Percentiles rank a stretch among this genome's conserved stretches.
phyloP scores from a whole-genome alignment of 2,888 invertebrate species.

The Antheraea assamensis region DNA sequence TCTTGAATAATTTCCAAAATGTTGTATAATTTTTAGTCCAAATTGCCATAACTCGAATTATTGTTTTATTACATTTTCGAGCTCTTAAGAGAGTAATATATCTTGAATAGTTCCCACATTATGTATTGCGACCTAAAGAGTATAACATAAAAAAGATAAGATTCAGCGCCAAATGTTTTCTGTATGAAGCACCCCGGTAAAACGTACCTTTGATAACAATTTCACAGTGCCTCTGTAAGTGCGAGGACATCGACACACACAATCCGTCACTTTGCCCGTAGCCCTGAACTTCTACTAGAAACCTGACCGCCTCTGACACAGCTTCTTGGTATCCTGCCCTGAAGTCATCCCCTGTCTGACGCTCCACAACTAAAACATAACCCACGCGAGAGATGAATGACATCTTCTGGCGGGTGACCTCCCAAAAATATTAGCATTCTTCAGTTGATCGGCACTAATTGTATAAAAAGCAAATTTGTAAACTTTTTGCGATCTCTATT shows the following conservation, averaged over 20 bases:
- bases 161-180: not conserved
- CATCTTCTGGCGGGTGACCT: slow-evolving; percentile 57
- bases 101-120: not conserved
- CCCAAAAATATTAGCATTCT: slow-evolving; percentile 60
- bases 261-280: slow-evolving; percentile 90
- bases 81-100: not conserved
- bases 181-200: not conserved
- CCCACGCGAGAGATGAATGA: slow-evolving; percentile 52
- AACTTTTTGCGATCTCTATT: slow-evolving; percentile 29
- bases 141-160: not conserved
- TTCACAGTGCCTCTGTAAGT: slow-evolving; percentile 93
- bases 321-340: slow-evolving; percentile 95
- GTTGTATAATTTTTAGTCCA: not conserved
- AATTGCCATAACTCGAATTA: not conserved
- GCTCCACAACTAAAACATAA: slow-evolving; percentile 69
- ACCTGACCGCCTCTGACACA: slow-evolving; percentile 93
- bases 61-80: not conserved
- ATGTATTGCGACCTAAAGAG: not conserved
- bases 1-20: not conserved
- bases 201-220: slow-evolving; percentile 79
- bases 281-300: slow-evolving; percentile 92
- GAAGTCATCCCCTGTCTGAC: slow-evolving; percentile 73
- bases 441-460: slow-evolving; percentile 40
- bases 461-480: slow-evolving; percentile 36
- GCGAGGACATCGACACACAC: slow-evolving; percentile 90